A percentile compares a stretch with the other conserved stretches of the same genome.
Evolutionary conservation across 2,797 vertebrate genomes (phyloP).

Genomic region (Chelon auratus): DNA sequence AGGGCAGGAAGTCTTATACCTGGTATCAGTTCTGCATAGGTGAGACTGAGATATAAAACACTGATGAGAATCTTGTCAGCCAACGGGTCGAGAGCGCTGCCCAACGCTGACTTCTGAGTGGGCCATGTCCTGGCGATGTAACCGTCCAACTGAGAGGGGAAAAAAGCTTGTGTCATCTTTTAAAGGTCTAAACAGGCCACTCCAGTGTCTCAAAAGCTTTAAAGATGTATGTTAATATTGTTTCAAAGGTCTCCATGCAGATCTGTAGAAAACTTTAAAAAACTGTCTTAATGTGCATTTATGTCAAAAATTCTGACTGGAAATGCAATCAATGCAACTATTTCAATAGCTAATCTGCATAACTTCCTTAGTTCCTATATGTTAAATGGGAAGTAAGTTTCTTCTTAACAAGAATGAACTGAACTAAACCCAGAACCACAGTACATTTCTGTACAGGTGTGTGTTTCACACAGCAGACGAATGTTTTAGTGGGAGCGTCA

Average conservation of each 20-base stretch:
- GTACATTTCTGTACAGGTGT: not conserved
- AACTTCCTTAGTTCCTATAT: no score
- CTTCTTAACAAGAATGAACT: no score
- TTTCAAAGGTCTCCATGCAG: not conserved
- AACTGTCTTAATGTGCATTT: not conserved
- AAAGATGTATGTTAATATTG: no score
- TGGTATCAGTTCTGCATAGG: slow-evolving; percentile 95
- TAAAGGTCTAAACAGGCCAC: not conserved
- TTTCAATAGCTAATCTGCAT: no score
- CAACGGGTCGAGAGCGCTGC: slow-evolving; percentile 97
- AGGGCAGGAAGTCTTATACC: slow-evolving; percentile 79
- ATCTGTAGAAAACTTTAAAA: not conserved
- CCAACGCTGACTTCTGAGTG: slow-evolving; percentile 95
- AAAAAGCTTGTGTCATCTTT: not conserved
- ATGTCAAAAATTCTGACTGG: not conserved
- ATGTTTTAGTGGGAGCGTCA: not conserved
- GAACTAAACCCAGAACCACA: no score
- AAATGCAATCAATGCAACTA: not conserved
- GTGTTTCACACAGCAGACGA: not conserved
- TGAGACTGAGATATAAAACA: slow-evolving; percentile 94
- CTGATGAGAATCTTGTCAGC: slow-evolving; percentile 99
- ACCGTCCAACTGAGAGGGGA: slow-evolving; percentile 90
- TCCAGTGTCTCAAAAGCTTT: not conserved
- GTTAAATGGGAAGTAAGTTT: no score
- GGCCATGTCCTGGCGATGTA: slow-evolving; percentile 98